Percentiles rank a stretch among this genome's conserved stretches.
These are phyloP conservation scores for Alligator mississippiensis DNA, from an alignment of 2,113 vertebrate genomes.

Conservation along the genomic window DNA sequence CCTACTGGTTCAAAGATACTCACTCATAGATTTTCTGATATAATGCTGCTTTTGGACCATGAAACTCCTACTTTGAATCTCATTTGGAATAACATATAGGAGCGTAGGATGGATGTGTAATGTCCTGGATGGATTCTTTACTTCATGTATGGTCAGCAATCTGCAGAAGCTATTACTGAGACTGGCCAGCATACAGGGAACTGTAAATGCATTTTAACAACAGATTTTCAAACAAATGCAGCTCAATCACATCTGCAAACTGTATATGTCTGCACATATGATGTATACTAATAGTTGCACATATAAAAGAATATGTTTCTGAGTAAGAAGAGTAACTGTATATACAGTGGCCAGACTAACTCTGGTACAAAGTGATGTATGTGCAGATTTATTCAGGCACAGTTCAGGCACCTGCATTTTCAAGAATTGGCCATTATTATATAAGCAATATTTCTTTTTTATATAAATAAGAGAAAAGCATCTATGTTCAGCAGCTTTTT, in stretches of 20 bases:
- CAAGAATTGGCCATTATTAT: background rate
- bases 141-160: background rate
- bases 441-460: too few species aligned
- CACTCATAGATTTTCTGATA: background rate
- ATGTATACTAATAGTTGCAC: background rate
- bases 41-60: background rate
- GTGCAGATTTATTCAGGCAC: background rate
- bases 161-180: background rate
- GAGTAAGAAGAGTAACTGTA: fast-evolving
- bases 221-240: background rate
- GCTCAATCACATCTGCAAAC: background rate
- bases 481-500: background rate
- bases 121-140: background rate
- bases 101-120: background rate
- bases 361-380: too few species aligned
- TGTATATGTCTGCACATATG: background rate
- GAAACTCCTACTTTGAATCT: background rate
- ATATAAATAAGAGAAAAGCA: background rate
- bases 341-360: background rate
- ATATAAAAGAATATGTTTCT: background rate
- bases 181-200: background rate
- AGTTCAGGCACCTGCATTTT: background rate
- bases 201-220: background rate
- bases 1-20: background rate
- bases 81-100: background rate